phyloP scores from a whole-genome alignment of 2,888 invertebrate genomes.

The Cephus pulcher region DNA sequence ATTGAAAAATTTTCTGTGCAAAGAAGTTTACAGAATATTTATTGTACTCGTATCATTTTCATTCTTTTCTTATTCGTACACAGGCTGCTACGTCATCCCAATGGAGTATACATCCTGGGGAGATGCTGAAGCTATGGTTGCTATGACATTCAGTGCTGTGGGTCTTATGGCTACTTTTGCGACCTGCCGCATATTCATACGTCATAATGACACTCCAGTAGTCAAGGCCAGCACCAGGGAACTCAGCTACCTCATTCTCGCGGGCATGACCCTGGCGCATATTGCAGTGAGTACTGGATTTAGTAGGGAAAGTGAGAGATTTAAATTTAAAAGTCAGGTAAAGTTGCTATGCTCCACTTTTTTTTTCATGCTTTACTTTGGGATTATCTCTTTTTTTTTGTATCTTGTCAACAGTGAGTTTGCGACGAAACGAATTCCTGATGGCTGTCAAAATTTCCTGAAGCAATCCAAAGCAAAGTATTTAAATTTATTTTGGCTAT shows the following conservation, averaged over 20 bases:
- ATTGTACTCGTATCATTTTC: not conserved
- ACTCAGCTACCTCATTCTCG: conserved; percentile 78
- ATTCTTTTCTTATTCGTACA: conserved; percentile 12
- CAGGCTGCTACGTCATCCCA: conserved; percentile 72
- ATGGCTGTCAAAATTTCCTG: not conserved
- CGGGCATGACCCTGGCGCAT: conserved; percentile 65
- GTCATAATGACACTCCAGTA: conserved; percentile 80
- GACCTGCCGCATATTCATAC: conserved; percentile 73
- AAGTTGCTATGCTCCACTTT: not conserved
- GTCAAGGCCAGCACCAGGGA: conserved; percentile 78
- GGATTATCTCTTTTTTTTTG: not conserved
- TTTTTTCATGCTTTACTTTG: not conserved
- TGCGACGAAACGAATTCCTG: not conserved
- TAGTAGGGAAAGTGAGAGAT: not conserved
- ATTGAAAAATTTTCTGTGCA: not conserved
- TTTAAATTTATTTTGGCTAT: not conserved
- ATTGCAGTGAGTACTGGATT: conserved; percentile 41
- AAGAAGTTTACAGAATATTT: not conserved
- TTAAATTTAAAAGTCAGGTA: not conserved
- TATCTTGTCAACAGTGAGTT: not conserved
- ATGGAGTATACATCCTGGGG: conserved; percentile 74
- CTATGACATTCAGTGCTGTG: conserved; percentile 71
- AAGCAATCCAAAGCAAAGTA: not conserved
- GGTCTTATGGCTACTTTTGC: conserved; percentile 75
- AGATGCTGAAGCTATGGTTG: conserved; percentile 74